phyloP scores from a whole-genome alignment of 2,888 invertebrate genomes.

The Scaptomyza parva region DNA sequence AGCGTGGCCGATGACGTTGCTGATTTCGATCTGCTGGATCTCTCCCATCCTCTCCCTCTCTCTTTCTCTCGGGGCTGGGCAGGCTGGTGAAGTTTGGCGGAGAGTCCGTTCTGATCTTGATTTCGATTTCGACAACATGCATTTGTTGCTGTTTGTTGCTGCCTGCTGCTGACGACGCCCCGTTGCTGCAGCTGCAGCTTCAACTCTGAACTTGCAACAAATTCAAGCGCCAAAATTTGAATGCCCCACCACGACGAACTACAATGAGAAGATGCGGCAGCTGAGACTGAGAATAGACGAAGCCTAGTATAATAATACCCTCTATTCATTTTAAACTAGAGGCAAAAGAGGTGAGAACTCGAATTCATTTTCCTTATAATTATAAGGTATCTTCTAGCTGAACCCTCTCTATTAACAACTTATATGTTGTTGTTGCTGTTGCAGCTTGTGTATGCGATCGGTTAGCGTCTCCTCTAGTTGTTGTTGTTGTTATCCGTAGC shows the following conservation, averaged over 20 bases:
- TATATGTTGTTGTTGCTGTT: constrained; percentile 26
- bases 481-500: constrained; percentile 43
- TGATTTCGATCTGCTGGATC: constrained; percentile 63
- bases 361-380: too few species aligned
- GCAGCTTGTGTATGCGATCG: constrained; percentile 27
- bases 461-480: constrained; percentile 36
- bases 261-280: constrained; percentile 37
- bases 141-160: constrained; percentile 43
- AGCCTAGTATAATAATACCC: constrained; percentile 38
- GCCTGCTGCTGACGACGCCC: constrained; percentile 58
- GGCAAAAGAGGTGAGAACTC: too few species aligned
- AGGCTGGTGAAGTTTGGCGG: constrained; percentile 16
- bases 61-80: too few species aligned
- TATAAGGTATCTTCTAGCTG: constrained; percentile 2
- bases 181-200: constrained; percentile 66
- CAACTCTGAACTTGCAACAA: constrained; percentile 80
- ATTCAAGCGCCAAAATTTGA: constrained; percentile 80
- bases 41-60: constrained; percentile 10
- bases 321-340: not conserved
- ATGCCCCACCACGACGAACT: constrained; percentile 75
- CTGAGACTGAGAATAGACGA: constrained; percentile 35
- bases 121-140: constrained; percentile 77
- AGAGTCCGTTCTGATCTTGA: constrained; percentile 71
- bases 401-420: not conserved
- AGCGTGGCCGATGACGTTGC: constrained; percentile 73